Evolutionary conservation across 2,113 vertebrate species (phyloP).

Genomic region (Xiphophorus couchianus): DNA sequence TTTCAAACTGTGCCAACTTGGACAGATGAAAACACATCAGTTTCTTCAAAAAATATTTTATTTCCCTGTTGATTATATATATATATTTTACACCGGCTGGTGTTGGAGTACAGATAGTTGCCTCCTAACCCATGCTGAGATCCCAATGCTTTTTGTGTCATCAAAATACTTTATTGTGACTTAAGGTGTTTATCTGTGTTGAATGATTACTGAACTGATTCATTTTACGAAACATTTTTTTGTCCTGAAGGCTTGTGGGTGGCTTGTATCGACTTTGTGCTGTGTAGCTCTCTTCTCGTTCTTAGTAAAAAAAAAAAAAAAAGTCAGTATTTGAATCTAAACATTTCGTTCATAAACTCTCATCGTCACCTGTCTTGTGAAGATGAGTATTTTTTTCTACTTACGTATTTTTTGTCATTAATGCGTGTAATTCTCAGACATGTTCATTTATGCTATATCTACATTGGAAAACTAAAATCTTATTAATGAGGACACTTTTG

Average conservation of each 20-base stretch:
- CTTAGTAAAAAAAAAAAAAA: neutral
- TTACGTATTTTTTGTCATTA: neutral
- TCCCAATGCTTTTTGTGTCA: too few relatives aligned
- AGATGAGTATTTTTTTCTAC: neutral
- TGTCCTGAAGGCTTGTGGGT: too few relatives aligned
- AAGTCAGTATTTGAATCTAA: neutral
- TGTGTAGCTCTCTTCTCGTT: too few relatives aligned
- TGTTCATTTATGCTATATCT: too few relatives aligned
- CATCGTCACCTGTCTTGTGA: neutral
- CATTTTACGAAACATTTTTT: too few relatives aligned
- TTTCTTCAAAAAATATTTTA: neutral
- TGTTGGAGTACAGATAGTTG: neutral
- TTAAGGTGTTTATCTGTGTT: too few relatives aligned
- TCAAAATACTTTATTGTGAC: too few relatives aligned
- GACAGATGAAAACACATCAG: too few relatives aligned
- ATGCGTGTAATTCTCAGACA: neutral
- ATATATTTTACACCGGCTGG: neutral
- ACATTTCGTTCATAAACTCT: neutral
- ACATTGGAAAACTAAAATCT: neutral
- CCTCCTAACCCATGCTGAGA: too few relatives aligned
- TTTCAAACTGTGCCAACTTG: too few relatives aligned
- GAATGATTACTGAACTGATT: too few relatives aligned
- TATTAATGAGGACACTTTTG: neutral
- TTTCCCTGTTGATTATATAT: neutral
- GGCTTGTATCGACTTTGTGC: too few relatives aligned